These are phyloP conservation scores for Holacanthella duospinosa DNA, from an alignment of 2,888 invertebrate species.

Conservation along the genomic window DNA sequence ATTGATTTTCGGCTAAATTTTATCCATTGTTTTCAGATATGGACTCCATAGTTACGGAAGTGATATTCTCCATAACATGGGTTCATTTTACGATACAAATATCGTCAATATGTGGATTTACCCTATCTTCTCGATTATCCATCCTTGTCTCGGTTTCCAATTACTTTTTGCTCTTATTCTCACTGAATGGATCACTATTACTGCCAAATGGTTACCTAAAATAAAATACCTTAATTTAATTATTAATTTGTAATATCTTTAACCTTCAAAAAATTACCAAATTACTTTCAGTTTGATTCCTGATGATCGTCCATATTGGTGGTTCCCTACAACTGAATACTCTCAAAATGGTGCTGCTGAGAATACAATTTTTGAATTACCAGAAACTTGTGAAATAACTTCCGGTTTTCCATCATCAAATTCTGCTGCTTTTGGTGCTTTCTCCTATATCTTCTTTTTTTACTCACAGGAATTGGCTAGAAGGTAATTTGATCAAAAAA, in stretches of 20 bases:
- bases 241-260: too few species aligned
- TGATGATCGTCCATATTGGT: slow-evolving; percentile 2
- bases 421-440: not conserved
- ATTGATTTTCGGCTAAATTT: not conserved
- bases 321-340: not conserved
- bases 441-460: not conserved
- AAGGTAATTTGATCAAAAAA: too few species aligned
- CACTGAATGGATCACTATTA: not conserved
- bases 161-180: not conserved
- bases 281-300: not conserved
- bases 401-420: not conserved
- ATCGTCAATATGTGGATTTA: not conserved
- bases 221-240: too few species aligned
- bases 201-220: not conserved
- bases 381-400: not conserved
- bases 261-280: not conserved
- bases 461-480: not conserved
- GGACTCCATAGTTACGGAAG: not conserved
- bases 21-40: not conserved
- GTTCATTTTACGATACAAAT: not conserved
- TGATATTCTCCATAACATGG: not conserved
- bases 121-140: not conserved
- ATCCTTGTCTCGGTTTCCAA: not conserved
- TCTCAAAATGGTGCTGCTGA: not conserved
- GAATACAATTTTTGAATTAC: not conserved